Conservation (phyloP, 2,113 vertebrate species). For the Anhinga anhinga region DNA sequence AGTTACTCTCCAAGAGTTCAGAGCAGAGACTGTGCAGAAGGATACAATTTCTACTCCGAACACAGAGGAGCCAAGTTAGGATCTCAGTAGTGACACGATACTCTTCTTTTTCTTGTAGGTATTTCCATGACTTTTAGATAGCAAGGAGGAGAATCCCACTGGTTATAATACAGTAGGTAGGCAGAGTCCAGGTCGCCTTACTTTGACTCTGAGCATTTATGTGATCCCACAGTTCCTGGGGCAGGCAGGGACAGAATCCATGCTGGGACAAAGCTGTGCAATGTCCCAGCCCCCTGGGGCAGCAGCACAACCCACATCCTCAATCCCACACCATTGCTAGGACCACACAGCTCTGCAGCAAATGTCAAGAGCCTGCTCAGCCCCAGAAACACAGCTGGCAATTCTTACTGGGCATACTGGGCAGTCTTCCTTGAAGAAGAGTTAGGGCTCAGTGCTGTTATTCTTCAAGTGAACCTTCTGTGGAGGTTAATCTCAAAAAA, state of each 20-base stretch:
- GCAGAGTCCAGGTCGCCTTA: background rate
- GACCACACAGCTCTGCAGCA: background rate
- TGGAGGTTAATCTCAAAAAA: background rate
- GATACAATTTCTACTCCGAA: background rate
- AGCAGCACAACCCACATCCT: background rate
- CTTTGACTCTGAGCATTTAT: background rate
- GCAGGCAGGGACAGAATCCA: background rate
- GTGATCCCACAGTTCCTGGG: background rate
- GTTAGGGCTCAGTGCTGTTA: background rate
- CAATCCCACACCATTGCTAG: rapidly evolving
- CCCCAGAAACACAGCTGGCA: background rate
- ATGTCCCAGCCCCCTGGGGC: background rate
- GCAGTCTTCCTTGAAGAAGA: background rate
- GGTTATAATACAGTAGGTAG: background rate
- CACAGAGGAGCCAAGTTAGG: background rate
- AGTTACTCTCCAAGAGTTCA: background rate
- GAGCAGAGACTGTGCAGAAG: background rate
- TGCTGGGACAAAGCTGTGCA: background rate
- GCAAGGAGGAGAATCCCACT: background rate
- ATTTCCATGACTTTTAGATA: background rate
- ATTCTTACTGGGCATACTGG: background rate
- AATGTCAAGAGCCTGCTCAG: background rate
- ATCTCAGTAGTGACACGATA: background rate
- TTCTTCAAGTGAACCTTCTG: background rate
- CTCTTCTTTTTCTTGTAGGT: background rate